Evolutionary conservation across 2,888 invertebrate species (phyloP), one percentile per base, ranked within the genome.

Genomic region (Germaria angustata): DNA sequence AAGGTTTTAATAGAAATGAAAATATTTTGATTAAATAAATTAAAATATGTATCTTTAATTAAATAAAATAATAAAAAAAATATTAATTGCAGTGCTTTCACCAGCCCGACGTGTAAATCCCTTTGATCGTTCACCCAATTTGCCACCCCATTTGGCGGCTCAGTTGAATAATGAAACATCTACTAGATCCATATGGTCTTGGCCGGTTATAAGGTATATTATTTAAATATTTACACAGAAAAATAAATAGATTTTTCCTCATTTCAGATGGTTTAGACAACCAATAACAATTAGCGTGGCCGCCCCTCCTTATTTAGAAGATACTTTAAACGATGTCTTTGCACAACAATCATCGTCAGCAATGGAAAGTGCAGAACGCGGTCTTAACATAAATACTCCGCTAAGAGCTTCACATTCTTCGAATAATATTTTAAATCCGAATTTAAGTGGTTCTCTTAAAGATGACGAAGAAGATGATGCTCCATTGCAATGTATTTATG

Each of bases 391-490:
- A 73, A 71, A 32, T 49, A 66, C 69, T 8, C 80, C 77, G 15
- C 69, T 85, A 20, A 73, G 61, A 66, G 73, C 86, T 13, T 84
- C 87, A 49, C 88, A 87, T 39, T 86, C 89, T 81, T 90, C 91
- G 59, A 91, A 91, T 86, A 91, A 91, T 86, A 89, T 91, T 83
- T 86, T 91, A 59, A 91, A 91, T 88, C 88, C 90, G 87, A 90
- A 91, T 89, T 89, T 91, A 87, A 89, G 91, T 86, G 91, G 91
- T 77, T 91, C 91, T 51, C 91, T 91, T 79, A 89, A 89, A 83
- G 90, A 89, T 75, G 89, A 88, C 75, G 88, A 88, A 68, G 85
- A 88, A 20, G 84, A 85, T 46, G 80, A 86, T 63, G 68, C 87
- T 81, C 89, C 88, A 55, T 87, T 88, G 83, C 90, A 87, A 66